A percentile compares a stretch with the other conserved stretches of the same genome.
These are phyloP conservation scores for Ptilonorhynchus violaceus DNA, from an alignment of 2,113 vertebrate species.

Conservation along the genomic window DNA sequence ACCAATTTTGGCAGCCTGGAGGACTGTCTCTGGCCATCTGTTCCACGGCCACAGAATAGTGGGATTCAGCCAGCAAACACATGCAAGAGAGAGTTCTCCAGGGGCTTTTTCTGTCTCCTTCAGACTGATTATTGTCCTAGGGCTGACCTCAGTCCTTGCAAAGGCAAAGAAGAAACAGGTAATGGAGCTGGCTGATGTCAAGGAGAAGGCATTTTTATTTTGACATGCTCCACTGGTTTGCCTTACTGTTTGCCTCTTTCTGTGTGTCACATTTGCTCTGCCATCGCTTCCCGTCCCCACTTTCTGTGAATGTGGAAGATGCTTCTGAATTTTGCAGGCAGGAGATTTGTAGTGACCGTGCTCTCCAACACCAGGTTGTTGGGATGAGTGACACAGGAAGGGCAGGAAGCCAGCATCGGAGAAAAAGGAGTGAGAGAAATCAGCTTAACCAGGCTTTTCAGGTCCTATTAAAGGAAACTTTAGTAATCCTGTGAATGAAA, in stretches of 20 bases:
- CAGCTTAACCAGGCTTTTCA: not conserved
- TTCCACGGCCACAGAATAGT: not conserved
- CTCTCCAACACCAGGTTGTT: not conserved
- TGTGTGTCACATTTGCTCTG: not conserved
- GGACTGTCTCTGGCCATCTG: not conserved
- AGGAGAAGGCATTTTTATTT: not conserved
- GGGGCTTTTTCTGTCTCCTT: not conserved
- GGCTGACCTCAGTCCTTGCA: not conserved
- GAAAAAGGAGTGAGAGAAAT: not conserved
- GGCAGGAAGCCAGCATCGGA: not conserved
- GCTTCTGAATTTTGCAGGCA: not conserved
- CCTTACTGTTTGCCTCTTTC: not conserved
- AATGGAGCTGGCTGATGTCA: not conserved
- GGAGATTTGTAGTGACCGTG: not conserved
- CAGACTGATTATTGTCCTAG: not conserved
- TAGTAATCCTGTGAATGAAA: not conserved
- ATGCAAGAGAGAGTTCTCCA: not conserved
- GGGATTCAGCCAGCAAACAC: not conserved
- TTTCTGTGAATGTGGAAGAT: not conserved
- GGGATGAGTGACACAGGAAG: not conserved
- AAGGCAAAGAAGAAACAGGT: not conserved
- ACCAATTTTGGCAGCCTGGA: not conserved
- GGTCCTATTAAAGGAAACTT: not conserved
- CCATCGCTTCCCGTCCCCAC: rapidly evolving
- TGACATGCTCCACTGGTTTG: not conserved